Base-by-base conservation (phyloP, 2,888 invertebrate genomes). In the Drosophila kanekoi region DNA sequence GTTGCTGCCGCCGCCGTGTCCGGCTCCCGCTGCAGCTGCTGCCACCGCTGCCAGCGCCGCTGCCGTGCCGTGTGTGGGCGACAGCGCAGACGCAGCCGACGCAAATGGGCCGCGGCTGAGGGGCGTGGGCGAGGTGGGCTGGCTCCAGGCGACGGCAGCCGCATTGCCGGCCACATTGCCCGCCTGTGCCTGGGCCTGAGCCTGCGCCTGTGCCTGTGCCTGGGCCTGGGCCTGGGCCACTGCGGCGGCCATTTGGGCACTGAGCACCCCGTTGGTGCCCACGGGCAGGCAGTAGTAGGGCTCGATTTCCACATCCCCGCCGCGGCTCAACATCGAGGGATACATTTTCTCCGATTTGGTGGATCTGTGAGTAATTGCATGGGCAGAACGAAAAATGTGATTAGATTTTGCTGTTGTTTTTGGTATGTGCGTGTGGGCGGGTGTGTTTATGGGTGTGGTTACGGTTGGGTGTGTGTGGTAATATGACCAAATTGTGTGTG, bases 261-360 rank as follows among this genome's bases (percentile, higher is more conserved):
- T 87, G 13, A 91, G 81, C 20, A 90, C 87, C 4, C 91, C 91
- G 59, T 91, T 85, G 40, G 93, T 93, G 63, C 95, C 95, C 67
- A 97, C 96, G 0, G 97, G 97, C 77, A 97, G 94, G 92, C 97
- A 97, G 91, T 97, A 97, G 92, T 97, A 97, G 0, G 97, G 96
- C 90, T 97, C 97, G 75, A 96, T 95, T 91, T 97, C 97, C 67
- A 96, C 96, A 87, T 97, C 95, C 81, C 95, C 95, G 89, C 96
- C 96, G 72, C 96, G 93, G 84, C 96, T 97, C 87, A 97, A 93
- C 97, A 97, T 97, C 70, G 97, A 97, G 37, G 97, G 97, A 92
- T 98, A 98, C 91, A 98, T 94, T 93, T 98, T 98, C 92, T 98
- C 98, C 10, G 98, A 98, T 93, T 98, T 98, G 16, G 98, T 98